phyloP scores from a whole-genome alignment of 2,888 invertebrate genomes.

The Dicyrtoma fusca region DNA sequence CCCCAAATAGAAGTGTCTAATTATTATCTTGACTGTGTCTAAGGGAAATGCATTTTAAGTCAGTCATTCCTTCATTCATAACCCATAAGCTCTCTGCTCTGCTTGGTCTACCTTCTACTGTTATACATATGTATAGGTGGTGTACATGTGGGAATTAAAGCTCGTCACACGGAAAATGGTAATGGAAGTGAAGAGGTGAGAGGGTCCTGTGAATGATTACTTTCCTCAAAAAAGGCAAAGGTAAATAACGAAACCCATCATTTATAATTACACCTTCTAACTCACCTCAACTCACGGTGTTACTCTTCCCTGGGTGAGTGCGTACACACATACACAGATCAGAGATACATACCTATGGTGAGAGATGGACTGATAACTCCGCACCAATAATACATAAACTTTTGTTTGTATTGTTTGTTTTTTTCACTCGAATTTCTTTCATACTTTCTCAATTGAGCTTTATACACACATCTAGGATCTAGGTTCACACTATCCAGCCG shows the following conservation, averaged over 20 bases:
- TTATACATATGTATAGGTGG: neutral
- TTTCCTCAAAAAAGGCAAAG: neutral
- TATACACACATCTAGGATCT: neutral
- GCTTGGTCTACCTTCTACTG: neutral
- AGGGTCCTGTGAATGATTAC: constrained; percentile 28
- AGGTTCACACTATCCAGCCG: too few species aligned
- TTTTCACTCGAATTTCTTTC: neutral
- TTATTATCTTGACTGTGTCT: constrained; percentile 12
- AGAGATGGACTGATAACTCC: neutral
- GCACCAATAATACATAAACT: constrained; percentile 1
- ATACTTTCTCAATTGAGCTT: neutral
- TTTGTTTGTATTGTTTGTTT: constrained; percentile 5
- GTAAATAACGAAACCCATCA: constrained; percentile 21
- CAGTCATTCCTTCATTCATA: constrained; percentile 12
- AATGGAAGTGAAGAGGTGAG: constrained; percentile 6
- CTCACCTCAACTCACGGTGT: neutral
- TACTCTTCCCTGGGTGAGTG: neutral
- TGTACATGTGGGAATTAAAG: neutral
- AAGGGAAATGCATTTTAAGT: neutral
- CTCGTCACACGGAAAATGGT: neutral
- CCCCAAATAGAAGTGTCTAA: constrained; percentile 17
- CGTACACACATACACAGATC: too few species aligned
- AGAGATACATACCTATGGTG: too few species aligned
- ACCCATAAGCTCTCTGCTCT: neutral
- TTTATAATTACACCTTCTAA: constrained; percentile 22